Evolutionary conservation across 2,113 vertebrate species (phyloP), one percentile per base, ranked within the genome.

Genomic region (Tangachromis dhanisi): DNA sequence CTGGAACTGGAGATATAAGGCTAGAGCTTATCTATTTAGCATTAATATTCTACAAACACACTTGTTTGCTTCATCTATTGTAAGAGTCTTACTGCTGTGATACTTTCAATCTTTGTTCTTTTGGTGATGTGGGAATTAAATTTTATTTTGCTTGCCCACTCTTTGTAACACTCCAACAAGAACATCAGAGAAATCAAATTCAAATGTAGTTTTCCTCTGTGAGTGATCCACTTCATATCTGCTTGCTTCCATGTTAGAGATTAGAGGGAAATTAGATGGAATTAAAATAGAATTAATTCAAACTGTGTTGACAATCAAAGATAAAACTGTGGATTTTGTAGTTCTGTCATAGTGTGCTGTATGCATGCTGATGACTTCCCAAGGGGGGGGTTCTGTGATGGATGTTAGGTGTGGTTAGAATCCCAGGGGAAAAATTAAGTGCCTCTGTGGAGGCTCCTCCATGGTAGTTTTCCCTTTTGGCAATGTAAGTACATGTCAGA

Each of bases 351-450:
- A 26, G 19, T 24, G 33, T 53, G 83, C 59, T 82, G 83, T 83
- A 17, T 51, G 40, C 81, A 33, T 83, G 81, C 83, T 88, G 86
- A 95, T 94, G 86, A 85, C 88, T 81, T 92, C 93, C 89, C 86
- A 5, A 24, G 33, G 81, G 88, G n/a, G n/a, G 40, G 21, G 53
- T 35, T 57, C 83, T 55, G 42, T 79, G 83, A 79, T 83, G 80
- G 86, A 93, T 87, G 87, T 84, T 89, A 90, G 87, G 90, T 88
- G 88, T 88, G 92, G 86, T 83, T 57, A 19, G 47, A 85, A 19
- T 54, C 94, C 90, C 93, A 53, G 68, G 2, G 78, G 91, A 42
- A 54, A 83, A 80, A 91, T 79, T 83, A 81, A 81, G 81, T 86
- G 81, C 63, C 90, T 91, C 89, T 14, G 51, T 21, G 76, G 90